phyloP scores from a whole-genome alignment of 2,888 invertebrate genomes.

The Linnaemya vulpina region DNA sequence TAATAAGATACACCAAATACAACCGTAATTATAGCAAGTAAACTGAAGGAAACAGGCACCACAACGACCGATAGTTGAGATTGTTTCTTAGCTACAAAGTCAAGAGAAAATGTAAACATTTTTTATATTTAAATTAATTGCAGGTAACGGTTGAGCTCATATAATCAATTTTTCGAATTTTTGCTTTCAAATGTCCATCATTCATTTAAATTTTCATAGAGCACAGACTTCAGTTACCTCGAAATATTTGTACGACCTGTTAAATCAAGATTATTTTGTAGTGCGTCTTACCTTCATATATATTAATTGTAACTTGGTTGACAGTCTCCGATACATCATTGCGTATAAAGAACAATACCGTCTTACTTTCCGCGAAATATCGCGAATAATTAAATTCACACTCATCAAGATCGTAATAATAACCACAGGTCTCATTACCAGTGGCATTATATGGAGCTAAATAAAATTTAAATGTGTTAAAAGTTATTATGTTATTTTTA shows the following conservation, averaged over 20 bases:
- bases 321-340: slow-evolving; percentile 90
- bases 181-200: too few relatives aligned
- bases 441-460: slow-evolving; percentile 85
- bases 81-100: slow-evolving; percentile 87
- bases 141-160: neutral
- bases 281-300: slow-evolving; percentile 89
- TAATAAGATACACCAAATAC: slow-evolving; percentile 95
- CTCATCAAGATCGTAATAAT: slow-evolving; percentile 80
- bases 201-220: too few relatives aligned
- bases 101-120: neutral
- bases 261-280: too few relatives aligned
- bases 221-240: too few relatives aligned
- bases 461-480: slow-evolving; percentile 16
- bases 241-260: too few relatives aligned
- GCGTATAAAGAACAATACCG: slow-evolving; percentile 89
- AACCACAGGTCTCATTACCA: slow-evolving; percentile 89
- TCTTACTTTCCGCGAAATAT: slow-evolving; percentile 89
- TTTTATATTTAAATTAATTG: too few relatives aligned
- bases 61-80: slow-evolving; percentile 94
- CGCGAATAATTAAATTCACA: slow-evolving; percentile 87
- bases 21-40: slow-evolving; percentile 91
- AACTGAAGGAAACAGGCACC: slow-evolving; percentile 92
- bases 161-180: too few relatives aligned
- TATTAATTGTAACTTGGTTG: slow-evolving; percentile 89
- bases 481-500: neutral